phyloP scores from a whole-genome alignment of 53 echinoderm and acorn worm species.

The Pentamera pediparva region DNA sequence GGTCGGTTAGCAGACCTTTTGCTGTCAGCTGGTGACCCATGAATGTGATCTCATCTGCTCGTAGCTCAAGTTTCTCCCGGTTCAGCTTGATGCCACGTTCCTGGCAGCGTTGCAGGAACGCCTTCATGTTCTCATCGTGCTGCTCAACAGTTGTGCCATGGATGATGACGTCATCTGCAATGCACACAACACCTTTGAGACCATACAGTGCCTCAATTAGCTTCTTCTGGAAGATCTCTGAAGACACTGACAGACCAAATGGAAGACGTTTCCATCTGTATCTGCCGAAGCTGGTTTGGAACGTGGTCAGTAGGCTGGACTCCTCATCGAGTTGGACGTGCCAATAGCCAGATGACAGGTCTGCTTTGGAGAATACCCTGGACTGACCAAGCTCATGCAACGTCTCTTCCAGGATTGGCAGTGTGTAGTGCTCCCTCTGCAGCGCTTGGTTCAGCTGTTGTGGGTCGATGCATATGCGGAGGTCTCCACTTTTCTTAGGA shows the following conservation, averaged over 20 bases:
- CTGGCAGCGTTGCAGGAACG: conserved; percentile 48
- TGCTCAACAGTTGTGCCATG: conserved; percentile 40
- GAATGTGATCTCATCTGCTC: conserved; percentile 17
- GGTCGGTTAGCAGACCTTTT: conserved; percentile 2
- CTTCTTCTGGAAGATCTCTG: conserved; percentile 61
- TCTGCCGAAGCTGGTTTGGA: conserved; percentile 46
- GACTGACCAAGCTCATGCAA: neutral
- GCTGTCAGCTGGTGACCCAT: conserved; percentile 5
- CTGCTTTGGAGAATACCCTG: conserved; percentile 37
- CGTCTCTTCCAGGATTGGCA: conserved; percentile 46
- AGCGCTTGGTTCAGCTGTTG: conserved; percentile 37
- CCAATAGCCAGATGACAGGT: conserved; percentile 49
- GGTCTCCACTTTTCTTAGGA: conserved; percentile 44
- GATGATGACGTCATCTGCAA: conserved; percentile 52
- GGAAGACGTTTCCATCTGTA: conserved; percentile 54
- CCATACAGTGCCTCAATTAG: conserved; percentile 43
- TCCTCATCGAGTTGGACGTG: conserved; percentile 50
- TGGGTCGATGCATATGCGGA: conserved; percentile 61
- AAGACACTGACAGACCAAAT: conserved; percentile 49
- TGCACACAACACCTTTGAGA: conserved; percentile 42
- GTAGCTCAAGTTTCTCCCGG: conserved; percentile 43
- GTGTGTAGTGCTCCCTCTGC: conserved; percentile 32
- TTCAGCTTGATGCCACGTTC: conserved; percentile 55
- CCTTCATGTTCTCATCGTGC: conserved; percentile 27
- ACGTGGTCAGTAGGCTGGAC: conserved; percentile 56